Conservation (phyloP, 2,888 invertebrate species). For the Patella pellucida region DNA sequence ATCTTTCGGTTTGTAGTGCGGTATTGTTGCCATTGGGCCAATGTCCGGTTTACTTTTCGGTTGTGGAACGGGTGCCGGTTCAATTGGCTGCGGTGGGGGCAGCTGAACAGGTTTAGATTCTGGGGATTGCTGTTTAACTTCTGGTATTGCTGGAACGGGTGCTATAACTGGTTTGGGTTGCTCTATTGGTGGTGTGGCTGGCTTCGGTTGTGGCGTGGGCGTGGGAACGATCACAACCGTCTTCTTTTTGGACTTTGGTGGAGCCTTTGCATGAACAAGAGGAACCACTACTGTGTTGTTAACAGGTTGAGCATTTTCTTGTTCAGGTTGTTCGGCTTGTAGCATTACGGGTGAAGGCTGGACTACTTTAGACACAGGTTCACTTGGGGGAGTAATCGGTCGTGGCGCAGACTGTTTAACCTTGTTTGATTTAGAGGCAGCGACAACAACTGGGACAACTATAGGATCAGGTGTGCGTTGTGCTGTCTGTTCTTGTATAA, state of each 20-base stretch:
- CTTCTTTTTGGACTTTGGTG: not conserved
- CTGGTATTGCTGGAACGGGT: not conserved
- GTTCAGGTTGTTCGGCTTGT: not conserved
- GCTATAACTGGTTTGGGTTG: not conserved
- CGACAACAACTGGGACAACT: not conserved
- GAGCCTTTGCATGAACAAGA: not conserved
- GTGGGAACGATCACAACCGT: not conserved
- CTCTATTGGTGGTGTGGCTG: not conserved
- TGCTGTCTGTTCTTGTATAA: no score
- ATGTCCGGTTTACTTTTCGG: not conserved
- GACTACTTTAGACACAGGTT: not conserved
- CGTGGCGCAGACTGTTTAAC: not conserved
- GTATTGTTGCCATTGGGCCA: not conserved
- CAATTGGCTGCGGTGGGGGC: not conserved
- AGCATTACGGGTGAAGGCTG: not conserved
- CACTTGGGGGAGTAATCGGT: not conserved
- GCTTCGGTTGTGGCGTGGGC: not conserved
- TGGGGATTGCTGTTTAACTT: not conserved
- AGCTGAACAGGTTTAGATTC: no score
- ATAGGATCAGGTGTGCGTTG: not conserved
- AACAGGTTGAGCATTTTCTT: not conserved
- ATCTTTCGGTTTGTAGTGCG: not conserved
- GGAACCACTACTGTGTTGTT: not conserved
- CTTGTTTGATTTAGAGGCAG: not conserved
- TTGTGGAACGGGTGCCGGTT: not conserved